Evolutionary conservation across 2,797 vertebrate genomes (phyloP).

Genomic region (Chelmon rostratus): DNA sequence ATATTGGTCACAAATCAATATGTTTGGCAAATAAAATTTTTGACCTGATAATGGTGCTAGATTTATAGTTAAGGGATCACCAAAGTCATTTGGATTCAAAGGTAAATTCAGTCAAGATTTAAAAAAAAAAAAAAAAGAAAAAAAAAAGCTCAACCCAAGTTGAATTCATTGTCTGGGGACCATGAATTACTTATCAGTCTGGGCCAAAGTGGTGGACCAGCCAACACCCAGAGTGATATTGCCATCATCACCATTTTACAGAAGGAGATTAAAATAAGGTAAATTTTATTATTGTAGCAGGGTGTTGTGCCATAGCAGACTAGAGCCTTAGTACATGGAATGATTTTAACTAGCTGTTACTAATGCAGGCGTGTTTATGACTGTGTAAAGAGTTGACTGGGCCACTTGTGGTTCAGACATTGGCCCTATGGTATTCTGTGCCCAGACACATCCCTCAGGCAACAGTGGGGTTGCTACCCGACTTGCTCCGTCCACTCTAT

Average conservation of each 20-base stretch:
- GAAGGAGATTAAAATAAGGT: conserved; percentile 40
- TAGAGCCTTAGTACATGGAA: conserved; percentile 47
- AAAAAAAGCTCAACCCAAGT: too few relatives aligned
- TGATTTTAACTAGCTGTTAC: conserved; percentile 72
- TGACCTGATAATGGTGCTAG: background rate
- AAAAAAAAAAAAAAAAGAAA: too few relatives aligned
- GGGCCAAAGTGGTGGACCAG: background rate
- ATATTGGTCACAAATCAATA: too few relatives aligned
- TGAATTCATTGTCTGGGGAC: background rate
- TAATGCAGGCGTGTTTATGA: conserved; percentile 74
- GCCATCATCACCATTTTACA: conserved; percentile 5
- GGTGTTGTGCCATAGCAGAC: conserved; percentile 32
- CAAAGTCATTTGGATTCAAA: background rate
- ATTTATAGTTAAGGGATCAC: background rate
- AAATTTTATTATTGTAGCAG: conserved; percentile 24
- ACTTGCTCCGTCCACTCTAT: conserved; percentile 16
- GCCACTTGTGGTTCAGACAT: conserved; percentile 71
- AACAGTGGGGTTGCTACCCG: conserved; percentile 28
- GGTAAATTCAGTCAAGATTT: too few relatives aligned
- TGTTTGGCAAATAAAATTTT: background rate
- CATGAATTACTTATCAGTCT: background rate
- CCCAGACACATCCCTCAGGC: conserved; percentile 69
- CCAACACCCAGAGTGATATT: background rate
- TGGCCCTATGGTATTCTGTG: conserved; percentile 57
- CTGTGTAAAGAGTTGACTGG: conserved; percentile 71